Base-by-base conservation (phyloP, 2,888 invertebrate genomes). In the Pemphredon lugubris region DNA sequence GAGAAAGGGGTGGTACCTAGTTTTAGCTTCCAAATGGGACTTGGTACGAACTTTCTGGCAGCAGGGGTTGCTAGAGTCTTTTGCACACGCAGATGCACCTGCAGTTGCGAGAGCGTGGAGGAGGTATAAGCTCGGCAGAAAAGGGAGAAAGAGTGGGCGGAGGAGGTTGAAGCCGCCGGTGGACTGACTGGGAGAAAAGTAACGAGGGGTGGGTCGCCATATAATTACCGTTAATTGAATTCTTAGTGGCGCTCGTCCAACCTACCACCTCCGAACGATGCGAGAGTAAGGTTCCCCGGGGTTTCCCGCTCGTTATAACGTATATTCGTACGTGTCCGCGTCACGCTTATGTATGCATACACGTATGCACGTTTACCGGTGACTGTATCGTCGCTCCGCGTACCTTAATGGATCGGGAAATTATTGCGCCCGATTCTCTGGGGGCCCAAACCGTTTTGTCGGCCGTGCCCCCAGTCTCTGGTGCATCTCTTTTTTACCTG, bases 181-280 rank as follows among this genome's bases (percentile, higher is more conserved):
- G 72, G 72, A 57, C 55, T 54, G 54, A 50, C 51, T 30, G 58
- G 55, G 58, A 70, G 73, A 71, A 72, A 80, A 82, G 78, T 75
- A 75, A 69, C 72, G 75, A 75, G 77, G 76, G 79, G 48, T 70
- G 69, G 78, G 72, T 80, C 78, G 83, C 77, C 77, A 78, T 85
- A 82, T 86, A 87, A 87, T 87, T 87, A 86, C 82, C 83, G 83
- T 87, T 87, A 88, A 88, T 87, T 88, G 86, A 86, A 87, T 86
- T 84, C 86, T 86, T 82, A 79, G 84, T 86, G 85, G 83, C 83
- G 76, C 45, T 66, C 78, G 83, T 83, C 85, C 86, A 86, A 85
- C 74, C 66, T 64, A 53, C 75, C 75, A 63, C 69, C 80, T 73
- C 68, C 73, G 61, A 63, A 37, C 54, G 45, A 58, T 57, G 21